Conservation (phyloP, 1,140 invertebrate genomes). For the Drosophila gunungcola region DNA sequence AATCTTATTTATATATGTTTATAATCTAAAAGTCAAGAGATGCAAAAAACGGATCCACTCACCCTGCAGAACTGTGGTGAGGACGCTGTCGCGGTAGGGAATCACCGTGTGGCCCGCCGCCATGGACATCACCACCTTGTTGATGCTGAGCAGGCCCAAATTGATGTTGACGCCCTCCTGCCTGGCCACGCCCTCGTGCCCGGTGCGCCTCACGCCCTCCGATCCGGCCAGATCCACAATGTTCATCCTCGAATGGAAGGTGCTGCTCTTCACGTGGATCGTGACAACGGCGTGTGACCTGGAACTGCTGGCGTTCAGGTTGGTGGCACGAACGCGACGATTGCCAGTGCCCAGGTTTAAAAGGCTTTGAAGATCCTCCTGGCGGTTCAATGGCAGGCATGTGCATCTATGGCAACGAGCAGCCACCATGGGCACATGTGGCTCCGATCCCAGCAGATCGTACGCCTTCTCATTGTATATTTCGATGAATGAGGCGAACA, state of each 20-base stretch:
- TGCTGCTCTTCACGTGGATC: not conserved
- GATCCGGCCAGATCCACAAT: conserved; percentile 1
- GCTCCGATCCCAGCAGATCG: not conserved
- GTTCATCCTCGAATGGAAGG: not conserved
- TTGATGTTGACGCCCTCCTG: conserved; percentile 11
- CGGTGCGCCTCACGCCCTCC: not conserved
- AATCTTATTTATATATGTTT: too few relatives aligned
- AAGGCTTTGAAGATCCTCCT: not conserved
- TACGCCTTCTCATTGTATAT: conserved; percentile 7
- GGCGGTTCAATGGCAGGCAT: not conserved
- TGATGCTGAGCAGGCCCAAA: conserved; percentile 2
- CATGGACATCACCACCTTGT: conserved; percentile 9
- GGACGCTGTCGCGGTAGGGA: conserved; percentile 7
- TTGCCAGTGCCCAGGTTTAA: not conserved
- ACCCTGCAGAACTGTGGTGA: conserved; percentile 1
- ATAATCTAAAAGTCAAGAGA: too few relatives aligned
- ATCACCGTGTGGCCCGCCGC: not conserved
- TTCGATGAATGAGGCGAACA: conserved; percentile 5
- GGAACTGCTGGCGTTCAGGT: conserved; percentile 1
- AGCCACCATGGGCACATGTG: conserved; percentile 3
- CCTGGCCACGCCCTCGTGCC: conserved; percentile 5
- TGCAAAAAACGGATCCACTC: not conserved
- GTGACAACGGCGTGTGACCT: conserved; percentile 1
- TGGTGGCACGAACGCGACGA: conserved; percentile 3
- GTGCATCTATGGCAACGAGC: not conserved